Evolutionary conservation across 2,888 invertebrate species (phyloP).

Genomic region (Biston stratarius): DNA sequence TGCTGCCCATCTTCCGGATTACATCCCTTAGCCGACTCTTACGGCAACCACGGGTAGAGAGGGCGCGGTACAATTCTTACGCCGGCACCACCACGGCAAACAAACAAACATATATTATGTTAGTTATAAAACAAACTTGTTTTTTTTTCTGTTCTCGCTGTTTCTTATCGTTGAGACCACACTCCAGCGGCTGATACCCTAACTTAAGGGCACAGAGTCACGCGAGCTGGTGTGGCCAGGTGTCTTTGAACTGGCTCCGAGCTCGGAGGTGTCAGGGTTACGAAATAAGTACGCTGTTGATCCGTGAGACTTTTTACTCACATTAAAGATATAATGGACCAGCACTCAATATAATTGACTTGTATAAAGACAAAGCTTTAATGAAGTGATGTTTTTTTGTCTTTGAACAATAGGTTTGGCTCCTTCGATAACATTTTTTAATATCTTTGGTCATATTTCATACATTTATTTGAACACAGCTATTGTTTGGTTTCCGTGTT

Average conservation of each 20-base stretch:
- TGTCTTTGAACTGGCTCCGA: constrained; percentile 63
- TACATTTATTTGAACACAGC: too few relatives aligned
- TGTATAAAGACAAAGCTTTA: neutral
- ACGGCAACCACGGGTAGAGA: too few relatives aligned
- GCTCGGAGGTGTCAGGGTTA: constrained; percentile 36
- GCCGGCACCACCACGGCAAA: too few relatives aligned
- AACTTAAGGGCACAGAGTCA: constrained; percentile 67
- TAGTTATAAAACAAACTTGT: neutral
- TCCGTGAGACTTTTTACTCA: constrained; percentile 16
- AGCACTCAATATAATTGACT: neutral
- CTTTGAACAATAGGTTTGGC: too few relatives aligned
- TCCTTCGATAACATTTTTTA: too few relatives aligned
- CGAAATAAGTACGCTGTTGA: constrained; percentile 11
- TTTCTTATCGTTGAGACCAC: constrained; percentile 49
- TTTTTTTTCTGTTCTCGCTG: constrained; percentile 16
- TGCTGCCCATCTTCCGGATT: too few relatives aligned
- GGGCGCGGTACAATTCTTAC: too few relatives aligned
- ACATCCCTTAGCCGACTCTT: too few relatives aligned
- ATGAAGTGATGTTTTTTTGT: too few relatives aligned
- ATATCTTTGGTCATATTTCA: too few relatives aligned
- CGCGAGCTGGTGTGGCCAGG: constrained; percentile 71
- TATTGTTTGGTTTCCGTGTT: too few relatives aligned
- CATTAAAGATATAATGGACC: neutral
- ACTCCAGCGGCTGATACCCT: constrained; percentile 55
- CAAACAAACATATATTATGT: too few relatives aligned